Base-by-base conservation (phyloP, 2,113 vertebrate genomes). In the Enhydra lutris region DNA sequence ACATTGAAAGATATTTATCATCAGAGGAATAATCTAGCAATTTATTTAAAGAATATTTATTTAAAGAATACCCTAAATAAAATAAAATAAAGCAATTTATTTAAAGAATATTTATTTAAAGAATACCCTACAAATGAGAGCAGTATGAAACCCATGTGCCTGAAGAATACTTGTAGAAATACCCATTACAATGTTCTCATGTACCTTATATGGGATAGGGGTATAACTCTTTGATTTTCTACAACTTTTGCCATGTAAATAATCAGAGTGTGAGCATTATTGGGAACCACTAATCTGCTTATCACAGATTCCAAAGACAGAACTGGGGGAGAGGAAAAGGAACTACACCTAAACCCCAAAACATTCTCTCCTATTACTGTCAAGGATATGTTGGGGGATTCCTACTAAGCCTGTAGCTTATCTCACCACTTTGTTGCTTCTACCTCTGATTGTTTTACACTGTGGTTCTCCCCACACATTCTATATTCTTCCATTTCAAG, bases 151-250 rank as follows among this genome's bases (percentile, higher is more conserved):
- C 36, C 47, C 47, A 12, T 34, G 20, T 79, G 7, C 14, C 26
- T 29, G 39, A 29, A 65, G 7, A 4, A 36, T 11, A 78, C 8
- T 73, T 23, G 14, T 61, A n/a, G 21, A 65, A 78, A 73, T 34
- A 11, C 36, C 29, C 34, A 71, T 14, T 2, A 85, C 9, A 61
- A 1, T 31, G 1, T 84, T 55, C 2, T 36, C 2, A 23, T 4
- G 8, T 76, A 15, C 1, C 3, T 52, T 20, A 1, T 4, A 3
- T 0, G 5, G 7, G 15, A 47, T 1, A 69, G 10, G 59, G 24
- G 21, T 10, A 8, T 2, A 69, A 36, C 3, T 10, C 45, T 55
- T 52, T 26, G 7, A 9, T 11, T 10, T 15, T 92, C 39, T 89
- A 88, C 45, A 23, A 45, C 3, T 79, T 57, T 47, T 29, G 5